Conservation (phyloP, 2,797 vertebrate genomes). For the Galaxias olidus region DNA sequence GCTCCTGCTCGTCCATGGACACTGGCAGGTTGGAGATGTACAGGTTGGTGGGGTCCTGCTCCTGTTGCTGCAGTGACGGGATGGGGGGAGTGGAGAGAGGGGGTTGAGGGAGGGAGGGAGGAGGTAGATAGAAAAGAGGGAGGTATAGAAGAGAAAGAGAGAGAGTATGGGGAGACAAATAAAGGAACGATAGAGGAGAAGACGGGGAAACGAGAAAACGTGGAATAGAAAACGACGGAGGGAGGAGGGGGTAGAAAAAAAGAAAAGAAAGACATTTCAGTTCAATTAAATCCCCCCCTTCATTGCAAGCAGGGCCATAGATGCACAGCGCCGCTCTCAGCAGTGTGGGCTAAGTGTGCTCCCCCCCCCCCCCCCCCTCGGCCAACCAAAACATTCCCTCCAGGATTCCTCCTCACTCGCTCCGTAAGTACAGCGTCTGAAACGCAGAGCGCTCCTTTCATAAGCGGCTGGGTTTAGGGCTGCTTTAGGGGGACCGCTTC, state of each 20-base stretch:
- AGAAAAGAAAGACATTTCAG: no score
- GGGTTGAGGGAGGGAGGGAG: not conserved
- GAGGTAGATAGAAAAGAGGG: no score
- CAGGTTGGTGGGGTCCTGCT: slow-evolving; percentile 97
- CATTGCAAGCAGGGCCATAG: no score
- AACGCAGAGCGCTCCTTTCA: slow-evolving; percentile 30
- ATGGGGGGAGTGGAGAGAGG: not conserved
- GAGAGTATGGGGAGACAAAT: not conserved
- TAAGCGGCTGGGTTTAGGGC: slow-evolving; percentile 36
- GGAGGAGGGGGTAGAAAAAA: no score
- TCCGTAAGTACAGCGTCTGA: not conserved
- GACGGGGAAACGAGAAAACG: no score
- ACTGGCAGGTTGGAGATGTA: slow-evolving; percentile 98
- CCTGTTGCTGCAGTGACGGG: slow-evolving; percentile 87
- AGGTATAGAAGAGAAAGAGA: not conserved
- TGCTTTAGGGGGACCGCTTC: slow-evolving; percentile 33
- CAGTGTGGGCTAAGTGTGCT: no score
- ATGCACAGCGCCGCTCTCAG: no score
- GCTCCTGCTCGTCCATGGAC: slow-evolving; percentile 98
- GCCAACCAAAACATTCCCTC: no score
- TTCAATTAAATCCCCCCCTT: no score
- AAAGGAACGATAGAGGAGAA: not conserved
- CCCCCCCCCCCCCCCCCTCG: no score
- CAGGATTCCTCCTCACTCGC: no score
- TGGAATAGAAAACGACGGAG: no score